Evolutionary conservation across 2,888 invertebrate species (phyloP).

Genomic region (Torymus tubicola): DNA sequence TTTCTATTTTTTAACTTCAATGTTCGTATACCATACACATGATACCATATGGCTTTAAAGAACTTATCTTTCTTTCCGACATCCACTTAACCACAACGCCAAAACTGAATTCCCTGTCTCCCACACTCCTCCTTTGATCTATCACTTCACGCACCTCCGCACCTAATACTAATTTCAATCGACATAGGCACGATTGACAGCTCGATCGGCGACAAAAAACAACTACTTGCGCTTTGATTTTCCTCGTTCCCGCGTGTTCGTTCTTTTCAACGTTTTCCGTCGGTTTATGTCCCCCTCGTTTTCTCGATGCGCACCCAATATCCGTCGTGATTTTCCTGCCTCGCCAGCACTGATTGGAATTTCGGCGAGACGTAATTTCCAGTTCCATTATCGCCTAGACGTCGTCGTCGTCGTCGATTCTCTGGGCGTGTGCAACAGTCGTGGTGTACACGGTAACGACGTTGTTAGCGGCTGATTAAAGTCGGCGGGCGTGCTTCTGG

Average conservation of each 20-base stretch:
- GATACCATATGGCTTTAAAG: too few relatives aligned
- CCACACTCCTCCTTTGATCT: too few relatives aligned
- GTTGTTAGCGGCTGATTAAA: slow-evolving; percentile 55
- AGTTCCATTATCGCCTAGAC: slow-evolving; percentile 36
- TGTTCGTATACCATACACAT: too few relatives aligned
- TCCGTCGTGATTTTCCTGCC: slow-evolving; percentile 49
- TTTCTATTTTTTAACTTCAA: too few relatives aligned
- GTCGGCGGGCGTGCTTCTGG: background rate
- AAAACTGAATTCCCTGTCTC: too few relatives aligned
- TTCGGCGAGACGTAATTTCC: slow-evolving; percentile 51
- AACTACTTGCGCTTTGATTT: too few relatives aligned
- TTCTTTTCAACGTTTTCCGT: background rate
- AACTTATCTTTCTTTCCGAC: too few relatives aligned
- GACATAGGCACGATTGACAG: too few relatives aligned
- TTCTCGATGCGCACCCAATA: slow-evolving; percentile 47
- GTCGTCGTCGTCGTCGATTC: background rate
- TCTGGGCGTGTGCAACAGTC: background rate
- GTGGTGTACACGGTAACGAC: slow-evolving; percentile 32
- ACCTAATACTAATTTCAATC: too few relatives aligned
- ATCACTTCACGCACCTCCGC: too few relatives aligned
- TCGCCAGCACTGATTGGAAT: slow-evolving; percentile 45
- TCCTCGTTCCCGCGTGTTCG: slow-evolving; percentile 13
- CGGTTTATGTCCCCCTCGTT: slow-evolving; percentile 4
- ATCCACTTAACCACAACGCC: too few relatives aligned
- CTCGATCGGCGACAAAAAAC: too few relatives aligned